phyloP scores from a whole-genome alignment of 2,113 vertebrate genomes.

The Chlamydotis undulata region DNA sequence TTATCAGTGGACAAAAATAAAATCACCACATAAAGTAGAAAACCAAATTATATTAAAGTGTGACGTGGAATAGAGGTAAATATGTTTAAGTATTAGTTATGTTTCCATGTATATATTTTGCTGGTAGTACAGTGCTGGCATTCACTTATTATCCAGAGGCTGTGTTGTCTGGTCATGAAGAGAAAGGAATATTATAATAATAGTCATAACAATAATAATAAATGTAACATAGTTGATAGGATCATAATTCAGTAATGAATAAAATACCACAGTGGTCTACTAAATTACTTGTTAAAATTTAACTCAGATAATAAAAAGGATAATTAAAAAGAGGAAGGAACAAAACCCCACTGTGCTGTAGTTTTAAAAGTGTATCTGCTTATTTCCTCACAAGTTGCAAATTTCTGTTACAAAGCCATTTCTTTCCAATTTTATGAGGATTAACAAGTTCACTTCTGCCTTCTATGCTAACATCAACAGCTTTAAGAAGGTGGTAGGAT shows the following conservation, averaged over 20 bases:
- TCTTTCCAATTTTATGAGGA: neutral
- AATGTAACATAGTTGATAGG: neutral
- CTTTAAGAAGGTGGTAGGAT: neutral
- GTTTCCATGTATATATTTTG: neutral
- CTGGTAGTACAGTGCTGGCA: neutral
- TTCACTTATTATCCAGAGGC: neutral
- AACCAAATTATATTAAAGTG: neutral
- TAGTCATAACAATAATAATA: neutral
- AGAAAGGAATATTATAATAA: constrained; percentile 3
- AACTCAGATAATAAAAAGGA: neutral
- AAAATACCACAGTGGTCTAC: neutral
- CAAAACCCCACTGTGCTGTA: neutral
- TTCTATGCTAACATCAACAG: neutral
- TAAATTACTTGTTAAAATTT: constrained; percentile 5
- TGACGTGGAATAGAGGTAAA: neutral
- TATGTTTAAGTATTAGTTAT: neutral
- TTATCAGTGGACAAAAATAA: neutral
- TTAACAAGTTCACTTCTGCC: neutral
- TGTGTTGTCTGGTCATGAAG: neutral
- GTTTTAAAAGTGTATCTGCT: neutral
- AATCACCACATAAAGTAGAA: neutral
- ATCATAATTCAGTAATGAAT: constrained; percentile 6
- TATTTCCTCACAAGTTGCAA: neutral
- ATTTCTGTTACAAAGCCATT: neutral
- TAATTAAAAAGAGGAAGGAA: constrained; percentile 10